These are phyloP conservation scores for Fundulus diaphanus DNA, from an alignment of 2,797 vertebrate genomes.

Conservation along the genomic window DNA sequence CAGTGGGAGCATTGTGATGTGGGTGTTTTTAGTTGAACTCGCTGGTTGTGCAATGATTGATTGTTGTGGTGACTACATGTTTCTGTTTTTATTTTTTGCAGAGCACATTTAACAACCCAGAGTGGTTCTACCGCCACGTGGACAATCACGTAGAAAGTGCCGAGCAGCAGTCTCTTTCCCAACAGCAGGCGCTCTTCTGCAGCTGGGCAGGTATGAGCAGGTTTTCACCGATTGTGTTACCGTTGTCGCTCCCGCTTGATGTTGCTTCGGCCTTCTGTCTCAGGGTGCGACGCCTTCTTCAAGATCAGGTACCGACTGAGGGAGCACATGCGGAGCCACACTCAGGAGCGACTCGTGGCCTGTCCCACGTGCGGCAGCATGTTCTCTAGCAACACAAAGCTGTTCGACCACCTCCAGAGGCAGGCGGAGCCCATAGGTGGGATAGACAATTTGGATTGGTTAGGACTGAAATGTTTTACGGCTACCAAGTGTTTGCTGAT, in stretches of 20 bases:
- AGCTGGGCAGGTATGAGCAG: slow-evolving; percentile 74
- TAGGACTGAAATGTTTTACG: background rate
- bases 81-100: slow-evolving; percentile 28
- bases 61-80: background rate
- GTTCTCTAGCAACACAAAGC: slow-evolving; percentile 83
- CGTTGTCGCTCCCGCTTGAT: background rate
- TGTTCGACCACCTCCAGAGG: slow-evolving; percentile 82
- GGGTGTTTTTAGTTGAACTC: slow-evolving; percentile 38
- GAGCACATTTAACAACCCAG: slow-evolving; percentile 84
- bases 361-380: slow-evolving; percentile 82
- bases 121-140: slow-evolving; percentile 86
- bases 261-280: background rate
- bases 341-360: slow-evolving; percentile 77
- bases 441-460: background rate
- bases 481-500: background rate
- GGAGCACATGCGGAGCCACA: slow-evolving; percentile 80
- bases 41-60: background rate
- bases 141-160: slow-evolving; percentile 82
- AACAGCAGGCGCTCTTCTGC: slow-evolving; percentile 82
- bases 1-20: slow-evolving; percentile 85
- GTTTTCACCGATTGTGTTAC: background rate
- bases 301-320: slow-evolving; percentile 80
- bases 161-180: slow-evolving; percentile 76
- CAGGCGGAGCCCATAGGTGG: slow-evolving; percentile 80
- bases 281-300: slow-evolving; percentile 78